phyloP scores from a whole-genome alignment of 2,113 vertebrate genomes.

The Australoheros scitulus region DNA sequence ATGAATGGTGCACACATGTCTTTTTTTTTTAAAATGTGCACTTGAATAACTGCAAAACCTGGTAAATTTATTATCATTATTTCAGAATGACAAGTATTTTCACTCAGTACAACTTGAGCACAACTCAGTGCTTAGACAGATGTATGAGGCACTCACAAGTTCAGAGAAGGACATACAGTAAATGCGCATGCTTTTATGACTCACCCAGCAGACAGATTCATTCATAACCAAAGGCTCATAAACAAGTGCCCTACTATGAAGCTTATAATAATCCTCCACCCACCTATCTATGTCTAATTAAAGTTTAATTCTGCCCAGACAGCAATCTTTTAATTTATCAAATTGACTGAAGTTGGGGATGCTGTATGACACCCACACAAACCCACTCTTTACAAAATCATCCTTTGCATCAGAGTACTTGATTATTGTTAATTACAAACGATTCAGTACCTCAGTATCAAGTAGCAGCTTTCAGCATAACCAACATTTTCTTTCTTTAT shows the following conservation, averaged over 20 bases:
- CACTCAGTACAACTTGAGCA: not conserved
- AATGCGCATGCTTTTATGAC: conserved; percentile 36
- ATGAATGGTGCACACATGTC: not conserved
- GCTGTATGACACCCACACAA: conserved; percentile 9
- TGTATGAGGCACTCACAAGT: conserved; percentile 24
- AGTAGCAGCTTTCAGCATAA: conserved; percentile 22
- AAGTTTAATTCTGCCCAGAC: conserved; percentile 39
- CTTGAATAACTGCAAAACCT: conserved; percentile 18
- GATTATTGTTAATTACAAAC: conserved; percentile 37
- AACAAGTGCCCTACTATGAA: conserved; percentile 28
- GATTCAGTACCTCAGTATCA: conserved; percentile 24
- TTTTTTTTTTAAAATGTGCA: not conserved
- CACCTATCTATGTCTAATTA: conserved; percentile 37
- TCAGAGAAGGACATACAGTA: conserved; percentile 33
- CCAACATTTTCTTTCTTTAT: conserved; percentile 6
- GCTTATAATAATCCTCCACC: conserved; percentile 38
- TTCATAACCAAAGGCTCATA: conserved; percentile 53
- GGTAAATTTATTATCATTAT: conserved; percentile 1
- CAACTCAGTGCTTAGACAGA: conserved; percentile 20
- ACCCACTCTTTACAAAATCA: conserved; percentile 18
- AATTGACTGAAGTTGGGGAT: conserved; percentile 25
- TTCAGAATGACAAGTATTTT: not conserved
- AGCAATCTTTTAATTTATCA: conserved; percentile 48
- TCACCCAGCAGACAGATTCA: conserved; percentile 44
- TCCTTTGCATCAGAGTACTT: conserved; percentile 15